Percentiles rank a stretch among this genome's conserved stretches.
Evolutionary conservation across 2,797 vertebrate genomes (phyloP).

Genomic region (Micrastur ruficollis): DNA sequence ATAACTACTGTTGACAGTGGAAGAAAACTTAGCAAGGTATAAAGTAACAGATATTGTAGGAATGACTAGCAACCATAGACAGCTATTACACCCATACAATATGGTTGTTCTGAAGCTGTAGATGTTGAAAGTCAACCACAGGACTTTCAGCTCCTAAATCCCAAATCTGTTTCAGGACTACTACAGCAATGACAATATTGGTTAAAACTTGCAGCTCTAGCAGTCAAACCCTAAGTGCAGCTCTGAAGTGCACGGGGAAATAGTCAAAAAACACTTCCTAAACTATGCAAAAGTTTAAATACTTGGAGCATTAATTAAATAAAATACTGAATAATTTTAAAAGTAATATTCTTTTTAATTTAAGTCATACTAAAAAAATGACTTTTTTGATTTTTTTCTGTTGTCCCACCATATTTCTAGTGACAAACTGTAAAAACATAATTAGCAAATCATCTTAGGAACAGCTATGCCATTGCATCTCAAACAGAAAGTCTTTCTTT

Average conservation of each 20-base stretch:
- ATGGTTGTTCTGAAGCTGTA: neutral
- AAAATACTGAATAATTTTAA: neutral
- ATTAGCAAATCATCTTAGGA: neutral
- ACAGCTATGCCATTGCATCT: neutral
- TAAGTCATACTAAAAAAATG: neutral
- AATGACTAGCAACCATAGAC: neutral
- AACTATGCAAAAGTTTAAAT: neutral
- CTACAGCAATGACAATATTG: neutral
- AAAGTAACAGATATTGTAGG: neutral
- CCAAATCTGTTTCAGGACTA: neutral
- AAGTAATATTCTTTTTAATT: conserved; percentile 3
- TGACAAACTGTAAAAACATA: conserved; percentile 3
- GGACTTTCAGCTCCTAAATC: neutral
- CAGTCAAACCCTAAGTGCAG: neutral
- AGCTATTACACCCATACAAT: neutral
- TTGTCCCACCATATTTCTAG: neutral
- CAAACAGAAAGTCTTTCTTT: neutral
- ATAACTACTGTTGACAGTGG: neutral
- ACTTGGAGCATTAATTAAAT: neutral
- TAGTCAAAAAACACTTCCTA: neutral
- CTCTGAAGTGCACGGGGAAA: neutral
- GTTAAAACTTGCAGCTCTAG: neutral
- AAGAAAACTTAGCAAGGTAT: neutral
- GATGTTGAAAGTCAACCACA: neutral
- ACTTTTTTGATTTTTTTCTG: neutral